phyloP scores from a whole-genome alignment of 2,797 vertebrate genomes.

The Sebastes miniatus region DNA sequence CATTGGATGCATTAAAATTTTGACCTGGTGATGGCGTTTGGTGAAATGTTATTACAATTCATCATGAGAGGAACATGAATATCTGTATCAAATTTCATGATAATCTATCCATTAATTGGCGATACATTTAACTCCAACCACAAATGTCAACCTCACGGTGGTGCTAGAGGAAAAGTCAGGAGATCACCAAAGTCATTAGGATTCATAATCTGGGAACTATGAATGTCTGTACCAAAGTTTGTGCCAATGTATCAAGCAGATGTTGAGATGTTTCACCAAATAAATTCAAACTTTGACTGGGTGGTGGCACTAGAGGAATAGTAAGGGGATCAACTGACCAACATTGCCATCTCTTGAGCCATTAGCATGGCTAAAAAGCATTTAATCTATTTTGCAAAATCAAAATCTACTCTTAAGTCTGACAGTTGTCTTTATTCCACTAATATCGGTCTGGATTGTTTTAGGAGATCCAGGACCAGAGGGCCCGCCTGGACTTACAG shows the following conservation, averaged over 20 bases:
- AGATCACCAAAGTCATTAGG: too few species aligned
- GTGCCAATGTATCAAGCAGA: too few species aligned
- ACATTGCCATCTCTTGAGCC: neutral
- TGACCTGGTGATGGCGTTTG: too few species aligned
- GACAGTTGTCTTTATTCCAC: neutral
- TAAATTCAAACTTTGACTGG: neutral
- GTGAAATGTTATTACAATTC: neutral
- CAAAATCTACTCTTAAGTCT: neutral
- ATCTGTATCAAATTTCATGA: neutral
- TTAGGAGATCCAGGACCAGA: conserved; percentile 89
- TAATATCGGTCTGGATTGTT: conserved; percentile 41
- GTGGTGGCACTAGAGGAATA: neutral
- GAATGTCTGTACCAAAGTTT: too few species aligned
- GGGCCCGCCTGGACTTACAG: conserved; percentile 86
- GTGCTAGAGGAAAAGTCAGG: too few species aligned
- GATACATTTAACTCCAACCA: neutral
- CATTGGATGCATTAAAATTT: too few species aligned
- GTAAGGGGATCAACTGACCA: neutral
- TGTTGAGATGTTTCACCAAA: neutral
- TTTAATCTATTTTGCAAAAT: neutral
- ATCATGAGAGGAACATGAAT: neutral
- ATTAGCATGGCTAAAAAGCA: neutral
- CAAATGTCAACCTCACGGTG: too few species aligned
- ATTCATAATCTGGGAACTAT: too few species aligned
- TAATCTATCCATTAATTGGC: neutral